Evolutionary conservation across 2,797 vertebrate genomes (phyloP).

Genomic region (Orientallactaga sibirica): DNA sequence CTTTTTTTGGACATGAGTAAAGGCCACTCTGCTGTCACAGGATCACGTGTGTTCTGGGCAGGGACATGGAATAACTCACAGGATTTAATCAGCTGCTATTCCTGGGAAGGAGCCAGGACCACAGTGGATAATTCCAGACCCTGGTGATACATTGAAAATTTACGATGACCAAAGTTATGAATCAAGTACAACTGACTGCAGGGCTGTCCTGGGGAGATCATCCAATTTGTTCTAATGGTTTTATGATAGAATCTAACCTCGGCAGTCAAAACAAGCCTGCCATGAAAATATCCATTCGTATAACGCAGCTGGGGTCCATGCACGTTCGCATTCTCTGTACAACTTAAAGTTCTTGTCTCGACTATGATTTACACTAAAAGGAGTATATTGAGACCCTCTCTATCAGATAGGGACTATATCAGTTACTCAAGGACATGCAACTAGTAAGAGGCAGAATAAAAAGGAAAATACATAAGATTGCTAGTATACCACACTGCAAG

Average conservation of each 20-base stretch:
- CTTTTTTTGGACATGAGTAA: slow-evolving; percentile 62
- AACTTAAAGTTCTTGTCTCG: neutral
- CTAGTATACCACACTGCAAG: neutral
- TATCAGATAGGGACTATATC: neutral
- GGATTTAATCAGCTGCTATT: slow-evolving; percentile 66
- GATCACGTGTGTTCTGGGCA: slow-evolving; percentile 65
- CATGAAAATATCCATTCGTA: neutral
- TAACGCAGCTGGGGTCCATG: neutral
- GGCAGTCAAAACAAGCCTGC: neutral
- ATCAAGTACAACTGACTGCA: neutral
- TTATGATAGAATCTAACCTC: neutral
- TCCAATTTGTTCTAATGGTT: neutral
- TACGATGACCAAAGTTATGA: neutral
- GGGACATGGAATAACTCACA: slow-evolving; percentile 28
- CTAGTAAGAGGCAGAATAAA: neutral
- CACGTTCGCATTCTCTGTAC: too few relatives aligned
- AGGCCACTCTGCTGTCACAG: slow-evolving; percentile 34
- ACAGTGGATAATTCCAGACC: slow-evolving; percentile 37
- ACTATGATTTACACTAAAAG: neutral
- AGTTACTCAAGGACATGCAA: neutral
- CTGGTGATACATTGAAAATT: neutral
- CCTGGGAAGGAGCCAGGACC: slow-evolving; percentile 59
- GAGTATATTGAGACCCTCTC: neutral
- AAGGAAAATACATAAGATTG: neutral
- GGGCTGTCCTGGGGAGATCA: neutral